Base-by-base conservation (phyloP, 2,888 invertebrate genomes). In the Barypeithes pellucidus region DNA sequence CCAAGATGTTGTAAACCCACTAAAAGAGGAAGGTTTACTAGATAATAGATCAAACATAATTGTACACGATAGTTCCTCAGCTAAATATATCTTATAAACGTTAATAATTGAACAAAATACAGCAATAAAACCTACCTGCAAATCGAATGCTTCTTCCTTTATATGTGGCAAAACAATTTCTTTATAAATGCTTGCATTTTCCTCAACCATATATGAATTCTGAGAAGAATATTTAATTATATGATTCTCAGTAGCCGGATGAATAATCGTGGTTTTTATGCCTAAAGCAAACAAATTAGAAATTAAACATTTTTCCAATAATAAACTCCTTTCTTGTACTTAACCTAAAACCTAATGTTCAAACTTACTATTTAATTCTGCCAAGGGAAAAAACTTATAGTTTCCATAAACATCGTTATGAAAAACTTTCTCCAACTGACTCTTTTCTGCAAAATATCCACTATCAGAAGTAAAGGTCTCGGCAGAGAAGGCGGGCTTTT, bases 1-100 rank as follows among this genome's bases (percentile, higher is more conserved):
- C 94, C 65, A 99, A 85, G 75, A 99, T 96, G 85, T 99, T 99
- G 85, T 95, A 94, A 0, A 99, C 94, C 99, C 99, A 99, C 95
- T 98, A 87, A 18, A 91, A 90, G 8, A 63, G 41, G 74, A 41
- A 16, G 16, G 11, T 39, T 11, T 61, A 7, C n/a, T 69, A 18
- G 9, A 7, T 4, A 4, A 8, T 8, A 24, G 5, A 2, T 29
- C 9, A 8, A 2, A 29, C 8, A 5, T 1, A 5, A 8, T 29
- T 29, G 7, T 29, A 29, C 29, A 29, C 29, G 1, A 29, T 29
- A 29, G 9, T 29, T 29, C 29, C 7, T 5, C 5, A 8, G 29
- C 29, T 8, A 5, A 1, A 8, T 29, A 29, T 29, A 5, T 7
- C 29, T 29, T 5, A 5, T 29, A 29, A 29, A 29, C 7, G 4